These are phyloP conservation scores for Sterna hirundo DNA, from an alignment of 2,113 vertebrate species.

Conservation along the genomic window DNA sequence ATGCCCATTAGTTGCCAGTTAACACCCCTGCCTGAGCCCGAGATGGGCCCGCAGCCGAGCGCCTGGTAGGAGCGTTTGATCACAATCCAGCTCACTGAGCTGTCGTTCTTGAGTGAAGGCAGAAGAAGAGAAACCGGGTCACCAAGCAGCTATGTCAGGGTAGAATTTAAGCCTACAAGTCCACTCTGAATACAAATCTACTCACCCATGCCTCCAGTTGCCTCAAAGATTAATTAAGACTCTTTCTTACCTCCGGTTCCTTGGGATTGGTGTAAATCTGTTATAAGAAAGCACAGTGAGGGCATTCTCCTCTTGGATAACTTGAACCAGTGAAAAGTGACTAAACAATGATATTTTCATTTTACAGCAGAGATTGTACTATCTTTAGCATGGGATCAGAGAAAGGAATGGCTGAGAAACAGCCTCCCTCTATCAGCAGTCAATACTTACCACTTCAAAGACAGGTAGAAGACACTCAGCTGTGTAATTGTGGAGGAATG, in stretches of 20 bases:
- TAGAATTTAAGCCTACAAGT: slow-evolving; percentile 15
- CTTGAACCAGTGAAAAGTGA: background rate
- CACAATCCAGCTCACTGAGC: slow-evolving; percentile 30
- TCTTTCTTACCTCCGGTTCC: slow-evolving; percentile 77
- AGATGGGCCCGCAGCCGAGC: background rate
- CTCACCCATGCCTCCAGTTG: slow-evolving; percentile 44
- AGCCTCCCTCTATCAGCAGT: slow-evolving; percentile 2
- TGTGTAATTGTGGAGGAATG: background rate
- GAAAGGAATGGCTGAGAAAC: slow-evolving; percentile 3
- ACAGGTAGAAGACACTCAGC: background rate
- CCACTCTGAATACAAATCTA: slow-evolving; percentile 49
- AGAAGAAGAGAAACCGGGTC: slow-evolving; percentile 35
- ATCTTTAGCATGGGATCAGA: background rate
- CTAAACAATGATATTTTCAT: slow-evolving; percentile 6
- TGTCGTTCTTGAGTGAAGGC: background rate
- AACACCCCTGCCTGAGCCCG: background rate
- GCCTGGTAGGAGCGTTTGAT: slow-evolving; percentile 22
- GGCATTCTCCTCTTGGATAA: slow-evolving; percentile 32
- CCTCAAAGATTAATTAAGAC: slow-evolving; percentile 51
- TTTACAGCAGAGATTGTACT: background rate
- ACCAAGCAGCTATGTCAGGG: slow-evolving; percentile 22
- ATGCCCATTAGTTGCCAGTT: background rate
- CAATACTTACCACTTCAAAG: slow-evolving; percentile 33
- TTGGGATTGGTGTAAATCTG: slow-evolving; percentile 78
- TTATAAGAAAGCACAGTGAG: slow-evolving; percentile 68